These are phyloP conservation scores for Mastigias papua DNA, from an alignment of 30 jellyfish, hydroid and myxozoan species.

Conservation along the genomic window DNA sequence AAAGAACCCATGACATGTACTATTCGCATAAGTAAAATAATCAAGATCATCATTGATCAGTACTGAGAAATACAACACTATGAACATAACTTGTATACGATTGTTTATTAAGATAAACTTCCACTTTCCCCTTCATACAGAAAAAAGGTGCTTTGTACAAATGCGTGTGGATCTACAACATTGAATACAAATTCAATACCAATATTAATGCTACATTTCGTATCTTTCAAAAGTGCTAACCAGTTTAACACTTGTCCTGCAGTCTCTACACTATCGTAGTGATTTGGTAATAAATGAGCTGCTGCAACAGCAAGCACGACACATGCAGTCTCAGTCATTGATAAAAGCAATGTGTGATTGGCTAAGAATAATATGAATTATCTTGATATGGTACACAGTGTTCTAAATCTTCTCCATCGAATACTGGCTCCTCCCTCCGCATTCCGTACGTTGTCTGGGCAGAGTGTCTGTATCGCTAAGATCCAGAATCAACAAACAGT, in stretches of 20 bases:
- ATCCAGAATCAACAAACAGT: no score
- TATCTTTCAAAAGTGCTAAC: background rate
- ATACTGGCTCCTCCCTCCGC: background rate
- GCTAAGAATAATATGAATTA: slow-evolving; percentile 19
- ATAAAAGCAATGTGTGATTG: slow-evolving; percentile 9
- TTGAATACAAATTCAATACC: slow-evolving; percentile 12
- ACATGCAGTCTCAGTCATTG: slow-evolving; percentile 17
- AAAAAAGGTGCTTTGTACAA: slow-evolving; percentile 9
- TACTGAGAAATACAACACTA: slow-evolving; percentile 7
- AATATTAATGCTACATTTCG: slow-evolving; percentile 5
- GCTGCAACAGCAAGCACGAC: slow-evolving; percentile 9
- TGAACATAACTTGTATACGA: background rate
- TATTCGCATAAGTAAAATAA: background rate
- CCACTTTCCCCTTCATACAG: slow-evolving; percentile 19
- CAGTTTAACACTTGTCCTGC: slow-evolving; percentile 1
- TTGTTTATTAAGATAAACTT: slow-evolving; percentile 2
- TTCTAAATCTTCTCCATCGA: no score
- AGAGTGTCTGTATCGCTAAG: no score
- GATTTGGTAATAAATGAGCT: background rate
- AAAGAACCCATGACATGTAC: background rate
- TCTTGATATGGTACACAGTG: background rate
- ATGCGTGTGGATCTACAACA: slow-evolving; percentile 6
- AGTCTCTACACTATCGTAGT: background rate
- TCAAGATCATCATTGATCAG: background rate
- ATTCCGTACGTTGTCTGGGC: no score